Base-by-base conservation (phyloP, 2,113 vertebrate genomes). In the Chaetodon trifascialis region DNA sequence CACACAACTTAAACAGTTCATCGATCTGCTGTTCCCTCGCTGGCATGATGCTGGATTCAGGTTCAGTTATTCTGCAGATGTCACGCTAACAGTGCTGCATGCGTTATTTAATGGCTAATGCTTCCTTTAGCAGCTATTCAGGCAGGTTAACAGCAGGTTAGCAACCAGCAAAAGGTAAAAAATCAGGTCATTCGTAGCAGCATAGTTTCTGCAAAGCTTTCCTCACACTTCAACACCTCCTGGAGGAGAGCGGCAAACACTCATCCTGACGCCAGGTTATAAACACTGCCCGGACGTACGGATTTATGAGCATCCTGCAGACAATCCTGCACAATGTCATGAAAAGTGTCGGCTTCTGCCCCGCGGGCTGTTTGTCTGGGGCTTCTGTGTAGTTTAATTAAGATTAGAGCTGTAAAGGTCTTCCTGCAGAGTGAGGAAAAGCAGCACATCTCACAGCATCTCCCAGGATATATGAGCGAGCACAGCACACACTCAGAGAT, bases 341-440 rank as follows among this genome's bases (percentile, higher is more conserved):
- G 49, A 69, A 30, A 84, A 80, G 70, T 76, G 80, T 76, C 60
- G 7, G 55, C 44, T 25, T 46, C 44, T 66, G 19, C 15, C 16
- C 54, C 36, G 17, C 17, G 4, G 64, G 51, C 66, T 62, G 47
- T 88, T 79, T 84, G 67, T 82, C 86, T 79, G 46, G 30, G 51
- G 77, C 64, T 62, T 85, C 40, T 38, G 1, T 64, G 80, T 49
- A 75, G 78, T 81, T 80, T 62, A 74, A 78, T 84, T 86, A 81
- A 83, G 84, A 89, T 71, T 70, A 72, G 71, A 86, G 44, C 14
- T 47, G 73, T 72, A 71, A 73, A 21, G 59, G 44, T 59, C 11
- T 38, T 7, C 55, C 44, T 58, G 55, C 69, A 63, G 68, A 17
- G 6, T 36, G 46, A 36, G 62, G 38, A 59, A 11, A 47, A 11